phyloP scores from a whole-genome alignment of 2,797 vertebrate species.

The Malacoctenus gilli region DNA sequence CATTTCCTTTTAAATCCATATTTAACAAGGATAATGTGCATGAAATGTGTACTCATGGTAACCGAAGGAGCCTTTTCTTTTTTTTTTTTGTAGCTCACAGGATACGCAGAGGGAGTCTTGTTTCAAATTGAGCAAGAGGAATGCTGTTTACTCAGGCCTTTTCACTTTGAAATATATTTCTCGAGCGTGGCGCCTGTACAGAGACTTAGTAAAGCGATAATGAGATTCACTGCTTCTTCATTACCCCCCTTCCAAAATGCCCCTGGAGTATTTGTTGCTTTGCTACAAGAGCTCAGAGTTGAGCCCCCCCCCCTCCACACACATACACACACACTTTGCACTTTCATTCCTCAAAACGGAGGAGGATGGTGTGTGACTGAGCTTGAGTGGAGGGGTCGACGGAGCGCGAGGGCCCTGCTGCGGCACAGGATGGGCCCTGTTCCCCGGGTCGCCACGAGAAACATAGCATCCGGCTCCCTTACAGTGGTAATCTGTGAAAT shows the following conservation, averaged over 20 bases:
- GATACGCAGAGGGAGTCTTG: conserved; percentile 13
- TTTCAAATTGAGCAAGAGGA: conserved; percentile 15
- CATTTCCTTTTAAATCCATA: conserved; percentile 19
- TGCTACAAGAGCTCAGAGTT: neutral
- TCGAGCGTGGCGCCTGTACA: conserved; percentile 7
- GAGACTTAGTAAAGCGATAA: conserved; percentile 23
- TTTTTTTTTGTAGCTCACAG: too few species aligned
- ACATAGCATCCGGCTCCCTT: conserved; percentile 23
- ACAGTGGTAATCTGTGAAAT: conserved; percentile 23
- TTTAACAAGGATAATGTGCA: neutral
- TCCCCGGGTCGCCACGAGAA: conserved; percentile 15
- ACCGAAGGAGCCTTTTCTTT: neutral
- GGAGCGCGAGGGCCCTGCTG: conserved; percentile 12
- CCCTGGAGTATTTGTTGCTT: neutral
- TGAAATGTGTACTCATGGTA: neutral
- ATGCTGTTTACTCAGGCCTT: conserved; percentile 27
- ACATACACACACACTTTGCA: conserved; percentile 5
- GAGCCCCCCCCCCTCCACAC: too few species aligned
- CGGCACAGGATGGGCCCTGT: conserved; percentile 6
- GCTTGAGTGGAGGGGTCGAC: too few species aligned
- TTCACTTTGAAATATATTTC: conserved; percentile 40
- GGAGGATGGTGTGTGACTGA: too few species aligned
- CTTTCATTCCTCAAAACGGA: too few species aligned
- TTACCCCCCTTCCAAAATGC: conserved; percentile 21
- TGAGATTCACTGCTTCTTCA: conserved; percentile 22